phyloP scores from a whole-genome alignment of 1,140 invertebrate genomes.

The Cyrtorhinus lividipennis region DNA sequence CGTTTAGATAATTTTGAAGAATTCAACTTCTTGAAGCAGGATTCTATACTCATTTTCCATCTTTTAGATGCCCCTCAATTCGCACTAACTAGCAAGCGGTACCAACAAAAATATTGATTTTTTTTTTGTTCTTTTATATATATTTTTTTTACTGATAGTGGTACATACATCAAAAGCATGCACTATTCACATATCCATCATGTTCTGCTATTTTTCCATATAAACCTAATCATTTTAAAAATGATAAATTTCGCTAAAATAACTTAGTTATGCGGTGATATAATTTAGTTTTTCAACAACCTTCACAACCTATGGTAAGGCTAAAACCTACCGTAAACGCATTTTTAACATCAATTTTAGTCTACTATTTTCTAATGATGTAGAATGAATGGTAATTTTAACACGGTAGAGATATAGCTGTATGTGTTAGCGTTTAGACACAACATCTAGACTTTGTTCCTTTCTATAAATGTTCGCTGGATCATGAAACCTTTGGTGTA shows the following conservation, averaged over 20 bases:
- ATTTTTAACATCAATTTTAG: neutral
- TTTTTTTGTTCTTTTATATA: no score
- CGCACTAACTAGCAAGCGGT: no score
- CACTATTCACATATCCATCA: constrained; percentile 14
- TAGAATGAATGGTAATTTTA: neutral
- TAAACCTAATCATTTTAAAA: no score
- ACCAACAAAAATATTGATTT: no score
- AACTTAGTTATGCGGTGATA: neutral
- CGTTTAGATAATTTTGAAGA: no score
- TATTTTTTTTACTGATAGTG: no score
- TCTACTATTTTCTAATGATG: neutral
- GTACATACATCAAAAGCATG: constrained; percentile 17
- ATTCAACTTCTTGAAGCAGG: no score
- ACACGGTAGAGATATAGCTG: neutral
- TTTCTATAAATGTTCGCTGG: constrained; percentile 11
- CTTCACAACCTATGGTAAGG: neutral
- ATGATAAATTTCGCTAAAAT: neutral
- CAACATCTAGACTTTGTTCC: constrained; percentile 14
- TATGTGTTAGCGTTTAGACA: constrained; percentile 12
- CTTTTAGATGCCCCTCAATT: no score
- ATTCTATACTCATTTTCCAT: no score
- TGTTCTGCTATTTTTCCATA: no score
- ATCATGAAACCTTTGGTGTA: constrained; percentile 18
- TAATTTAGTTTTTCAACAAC: neutral
- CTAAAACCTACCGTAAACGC: neutral